Evolutionary conservation across 1,140 invertebrate genomes (phyloP), one percentile per base, ranked within the genome.

Genomic region (Hormaphis cornu): DNA sequence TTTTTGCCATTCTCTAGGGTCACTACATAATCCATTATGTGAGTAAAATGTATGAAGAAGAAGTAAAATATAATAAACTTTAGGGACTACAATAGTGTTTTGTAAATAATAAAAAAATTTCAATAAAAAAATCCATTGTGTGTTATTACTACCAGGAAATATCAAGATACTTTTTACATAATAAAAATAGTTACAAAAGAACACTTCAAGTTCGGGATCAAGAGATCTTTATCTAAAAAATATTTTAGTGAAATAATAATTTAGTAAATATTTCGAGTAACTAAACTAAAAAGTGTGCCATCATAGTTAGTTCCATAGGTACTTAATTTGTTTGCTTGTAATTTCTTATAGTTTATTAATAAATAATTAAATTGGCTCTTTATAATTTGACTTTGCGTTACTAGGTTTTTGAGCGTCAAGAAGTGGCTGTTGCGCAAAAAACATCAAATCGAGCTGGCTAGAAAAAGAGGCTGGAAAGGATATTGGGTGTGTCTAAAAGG

Each of bases 401-500:
- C 72, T 80, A 97, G 94, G 77, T 98, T 96, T 81, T 83, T 98
- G 73, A 95, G 92, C 75, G 95, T 97, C 71, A 98, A 98, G 81
- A 98, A 98, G 82, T 98, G 95, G 95, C 81, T 98, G 73, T 81
- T 97, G 71, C 86, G 95, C 72, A 96, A 96, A 80, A 96, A 96
- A 79, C 91, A 95, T 79, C 93, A 97, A 80, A 91, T 97, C 73
- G 95, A 98, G 78, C 80, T 97, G 77, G 95, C 95, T 3, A 84
- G 93, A 20, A 95, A 95, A 78, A 84, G 95, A 44, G 93, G 93
- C 70, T 98, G 95, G 95, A 97, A 97, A 80, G 91, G 92, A 54
- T 98, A 98, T 80, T 98, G 95, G 94, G 94, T 97, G 12, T 96
- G 93, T 79, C 82, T 98, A 61, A 97, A 97, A 79, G 95, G 95